A percentile compares a stretch with the other conserved stretches of the same genome.
Evolutionary conservation across 2,113 vertebrate genomes (phyloP).

Genomic region (Campylomormyrus numenius): DNA sequence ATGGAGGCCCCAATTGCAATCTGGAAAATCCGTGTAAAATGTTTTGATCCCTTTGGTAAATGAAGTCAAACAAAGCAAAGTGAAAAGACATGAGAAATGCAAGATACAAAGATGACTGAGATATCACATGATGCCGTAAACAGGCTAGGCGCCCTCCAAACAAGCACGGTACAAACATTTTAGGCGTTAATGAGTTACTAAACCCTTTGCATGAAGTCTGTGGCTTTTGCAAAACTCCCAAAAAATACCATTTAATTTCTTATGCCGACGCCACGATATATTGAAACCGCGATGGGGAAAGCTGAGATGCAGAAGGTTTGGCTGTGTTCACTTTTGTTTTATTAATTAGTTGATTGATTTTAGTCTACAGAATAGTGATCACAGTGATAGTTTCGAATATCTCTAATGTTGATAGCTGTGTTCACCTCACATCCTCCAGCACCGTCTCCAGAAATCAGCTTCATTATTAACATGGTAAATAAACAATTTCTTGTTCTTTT

Average conservation of each 20-base stretch:
- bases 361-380: background rate
- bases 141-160: background rate
- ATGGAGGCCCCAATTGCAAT: background rate
- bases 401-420: background rate
- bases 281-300: background rate
- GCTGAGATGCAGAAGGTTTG: background rate
- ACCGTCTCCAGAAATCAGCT: background rate
- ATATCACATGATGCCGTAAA: background rate
- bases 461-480: background rate
- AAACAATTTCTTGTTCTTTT: background rate
- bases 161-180: background rate
- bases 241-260: background rate
- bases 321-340: background rate
- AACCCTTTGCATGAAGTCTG: background rate
- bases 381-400: background rate
- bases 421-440: background rate
- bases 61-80: background rate
- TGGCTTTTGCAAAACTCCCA: background rate
- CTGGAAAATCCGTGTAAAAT: background rate
- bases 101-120: background rate
- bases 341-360: background rate
- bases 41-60: background rate
- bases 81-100: background rate
- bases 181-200: background rate
- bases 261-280: background rate